Percentiles rank a stretch among this genome's conserved stretches.
phyloP scores from a whole-genome alignment of 2,797 vertebrate species.

The Aldrovandia affinis region DNA sequence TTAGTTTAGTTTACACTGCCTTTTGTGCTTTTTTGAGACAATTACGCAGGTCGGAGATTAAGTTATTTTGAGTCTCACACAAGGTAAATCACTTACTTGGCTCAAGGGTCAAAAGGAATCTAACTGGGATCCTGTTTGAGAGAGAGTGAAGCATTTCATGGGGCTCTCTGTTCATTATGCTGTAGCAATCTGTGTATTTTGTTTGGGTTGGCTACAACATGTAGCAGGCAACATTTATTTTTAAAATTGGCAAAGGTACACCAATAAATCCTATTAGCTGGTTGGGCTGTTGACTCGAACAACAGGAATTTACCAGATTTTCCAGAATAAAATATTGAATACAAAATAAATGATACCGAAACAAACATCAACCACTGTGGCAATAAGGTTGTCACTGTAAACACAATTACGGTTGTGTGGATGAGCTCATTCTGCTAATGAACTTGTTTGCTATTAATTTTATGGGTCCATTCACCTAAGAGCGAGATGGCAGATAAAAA shows the following conservation, averaged over 20 bases:
- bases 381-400: slow-evolving; percentile 2
- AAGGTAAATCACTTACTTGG: slow-evolving; percentile 60
- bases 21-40: slow-evolving; percentile 46
- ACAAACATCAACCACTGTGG: background rate
- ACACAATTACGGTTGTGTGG: slow-evolving; percentile 7
- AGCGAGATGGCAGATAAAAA: background rate
- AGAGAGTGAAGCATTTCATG: slow-evolving; percentile 47
- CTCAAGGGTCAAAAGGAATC: slow-evolving; percentile 55
- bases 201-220: background rate
- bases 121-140: slow-evolving; percentile 62
- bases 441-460: background rate
- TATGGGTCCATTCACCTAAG: background rate
- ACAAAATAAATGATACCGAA: background rate
- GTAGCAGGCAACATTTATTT: background rate
- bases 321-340: background rate
- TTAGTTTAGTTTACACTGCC: slow-evolving; percentile 43
- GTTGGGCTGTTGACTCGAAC: background rate
- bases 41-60: slow-evolving; percentile 56
- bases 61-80: background rate
- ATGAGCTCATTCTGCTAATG: slow-evolving; percentile 1
- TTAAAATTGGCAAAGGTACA: background rate
- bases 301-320: background rate
- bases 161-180: background rate
- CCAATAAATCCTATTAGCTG: background rate
- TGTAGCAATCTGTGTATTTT: background rate